Evolutionary conservation across 2,797 vertebrate species (phyloP), one percentile per base, ranked within the genome.

Genomic region (Chelmon rostratus): DNA sequence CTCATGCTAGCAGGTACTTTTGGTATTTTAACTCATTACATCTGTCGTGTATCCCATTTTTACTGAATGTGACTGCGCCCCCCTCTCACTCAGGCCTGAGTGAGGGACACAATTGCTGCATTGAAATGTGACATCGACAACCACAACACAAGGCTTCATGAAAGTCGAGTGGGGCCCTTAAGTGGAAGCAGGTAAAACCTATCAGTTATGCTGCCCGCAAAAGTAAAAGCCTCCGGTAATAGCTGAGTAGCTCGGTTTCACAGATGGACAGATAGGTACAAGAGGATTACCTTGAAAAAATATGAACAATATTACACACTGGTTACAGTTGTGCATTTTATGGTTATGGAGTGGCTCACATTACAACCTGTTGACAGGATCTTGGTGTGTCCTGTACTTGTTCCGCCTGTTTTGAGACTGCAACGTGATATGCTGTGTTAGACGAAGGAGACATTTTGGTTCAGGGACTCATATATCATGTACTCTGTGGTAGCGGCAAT

Each of bases 301-400:
- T 56, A n/a, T 46, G 25, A 72, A 69, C 64, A 81, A 35, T 46
- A 76, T 44, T 62, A 44, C 49, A 80, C 8, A 13, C 49, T 72
- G 53, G 56, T 63, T 57, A 53, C 10, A 79, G 16, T 25, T 50
- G 13, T 64, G 47, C 5, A 57, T 73, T 78, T 72, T 59, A 74
- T 70, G 38, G 67, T 67, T 65, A 81, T 50, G 52, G 19, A 53
- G 11, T 40, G 58, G 38, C 42, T 84, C 38, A 68, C 35, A 57
- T 86, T 76, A 82, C 73, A 86, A 69, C 64, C 72, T 70, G 66
- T 21, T 65, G 42, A 78, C 62, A 75, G 73, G 50, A 12, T 56
- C 50, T 73, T 77, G 77, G 38, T 73, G 25, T 62, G 33, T 31
- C 38, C 38, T 83, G 35, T 38, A 38, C 69, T 47, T 73, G 52